A percentile compares a stretch with the other conserved stretches of the same genome.
Evolutionary conservation across 1,140 invertebrate genomes (phyloP).

Genomic region (Nomia melanderi): DNA sequence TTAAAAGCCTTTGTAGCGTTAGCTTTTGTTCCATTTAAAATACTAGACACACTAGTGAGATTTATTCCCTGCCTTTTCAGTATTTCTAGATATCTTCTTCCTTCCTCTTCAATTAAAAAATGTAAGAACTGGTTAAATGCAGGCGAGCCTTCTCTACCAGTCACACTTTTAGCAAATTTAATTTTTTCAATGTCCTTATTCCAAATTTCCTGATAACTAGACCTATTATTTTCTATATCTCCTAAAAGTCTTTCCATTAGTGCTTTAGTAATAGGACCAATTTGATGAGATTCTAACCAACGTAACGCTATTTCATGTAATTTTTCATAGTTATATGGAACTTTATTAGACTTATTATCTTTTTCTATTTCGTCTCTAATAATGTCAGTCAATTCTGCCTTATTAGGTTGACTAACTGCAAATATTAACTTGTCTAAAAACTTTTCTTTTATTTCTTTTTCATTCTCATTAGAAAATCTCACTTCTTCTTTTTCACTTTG

Average conservation of each 20-base stretch:
- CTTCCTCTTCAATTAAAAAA: slow-evolving; percentile 5
- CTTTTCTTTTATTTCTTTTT: neutral
- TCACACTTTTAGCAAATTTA: slow-evolving; percentile 11
- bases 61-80: slow-evolving; percentile 5
- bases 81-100: neutral
- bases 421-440: neutral
- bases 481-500: neutral
- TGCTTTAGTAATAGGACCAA: neutral
- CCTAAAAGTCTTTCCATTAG: too few relatives aligned
- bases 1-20: too few relatives aligned
- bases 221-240: too few relatives aligned
- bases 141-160: neutral
- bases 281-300: neutral
- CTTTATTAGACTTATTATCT: neutral
- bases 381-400: neutral
- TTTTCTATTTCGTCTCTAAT: neutral
- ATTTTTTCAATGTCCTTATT: neutral
- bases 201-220: too few relatives aligned
- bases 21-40: too few relatives aligned
- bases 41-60: neutral
- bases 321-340: neutral
- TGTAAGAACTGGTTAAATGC: slow-evolving; percentile 2
- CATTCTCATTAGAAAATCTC: neutral
- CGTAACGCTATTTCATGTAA: neutral
- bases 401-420: neutral